Evolutionary conservation across 2,797 vertebrate species (phyloP), one percentile per base, ranked within the genome.

Genomic region (Acanthurus lineatus): DNA sequence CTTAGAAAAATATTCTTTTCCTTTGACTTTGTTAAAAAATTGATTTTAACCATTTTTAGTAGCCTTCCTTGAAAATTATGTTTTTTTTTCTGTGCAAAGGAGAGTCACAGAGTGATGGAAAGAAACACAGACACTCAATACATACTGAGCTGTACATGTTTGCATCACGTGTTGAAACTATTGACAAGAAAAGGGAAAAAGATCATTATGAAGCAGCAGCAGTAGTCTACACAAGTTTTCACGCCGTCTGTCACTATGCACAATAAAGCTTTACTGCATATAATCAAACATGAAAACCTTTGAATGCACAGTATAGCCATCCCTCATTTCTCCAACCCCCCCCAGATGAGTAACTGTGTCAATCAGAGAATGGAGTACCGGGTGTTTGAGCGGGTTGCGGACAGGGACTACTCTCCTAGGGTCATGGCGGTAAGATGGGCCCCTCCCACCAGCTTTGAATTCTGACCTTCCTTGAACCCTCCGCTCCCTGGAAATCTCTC

Each of bases 291-390:
- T 20, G 16, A 70, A 74, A 79, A 17, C 32, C 47, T 86, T 85
- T 91, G 49, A 90, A 83, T 86, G 74, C 81, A 70, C 79, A 85
- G 69, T 77, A 73, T 73, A 82, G 87, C 59, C 76, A 64, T 87
- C 79, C 86, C 54, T 88, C 94, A 83, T 93, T 83, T 94, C 90
- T 94, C 90, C 95, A 94, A 94, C 92, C 95, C 93, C 32, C 32
- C 92, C 94, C 91, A 96, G 96, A 96, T 96, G 93, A 96, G 94
- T 96, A 96, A 95, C 95, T 94, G 93, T 95, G 93, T 96, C 93
- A 95, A 94, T 93, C 95, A 96, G 94, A 96, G 95, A 95, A 95
- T 95, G 94, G 96, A 96, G 92, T 95, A 91, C 93, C 95, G 95
- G 84, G 91, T 96, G 93, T 96, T 96, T 94, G 95, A 96, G 92